Conservation (phyloP, 1,140 invertebrate species). For the Rhopalosiphum padi region DNA sequence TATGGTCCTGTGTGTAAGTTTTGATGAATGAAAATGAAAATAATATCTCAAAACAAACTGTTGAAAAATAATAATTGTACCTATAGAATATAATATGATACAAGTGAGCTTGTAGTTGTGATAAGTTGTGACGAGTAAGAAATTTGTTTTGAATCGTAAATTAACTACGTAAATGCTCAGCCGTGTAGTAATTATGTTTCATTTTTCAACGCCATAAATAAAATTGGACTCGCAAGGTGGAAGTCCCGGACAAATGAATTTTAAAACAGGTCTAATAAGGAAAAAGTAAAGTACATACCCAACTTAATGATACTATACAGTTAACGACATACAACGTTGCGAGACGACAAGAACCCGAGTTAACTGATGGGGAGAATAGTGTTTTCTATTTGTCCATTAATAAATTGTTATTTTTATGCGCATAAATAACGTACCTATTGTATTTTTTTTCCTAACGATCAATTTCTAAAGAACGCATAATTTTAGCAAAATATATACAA, state of each 20-base stretch:
- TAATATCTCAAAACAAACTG: neutral
- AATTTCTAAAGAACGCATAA: neutral
- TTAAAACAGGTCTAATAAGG: slow-evolving; percentile 17
- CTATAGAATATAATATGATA: neutral
- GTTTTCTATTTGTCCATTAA: neutral
- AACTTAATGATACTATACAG: neutral
- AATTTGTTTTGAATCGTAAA: slow-evolving; percentile 17
- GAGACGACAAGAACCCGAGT: neutral
- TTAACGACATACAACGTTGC: neutral
- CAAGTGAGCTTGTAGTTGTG: neutral
- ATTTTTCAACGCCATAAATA: slow-evolving; percentile 23
- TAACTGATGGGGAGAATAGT: neutral
- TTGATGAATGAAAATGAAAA: neutral
- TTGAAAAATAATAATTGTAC: neutral
- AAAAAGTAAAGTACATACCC: slow-evolving; percentile 21
- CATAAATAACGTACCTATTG: neutral
- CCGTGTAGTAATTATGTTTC: neutral
- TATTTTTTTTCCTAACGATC: neutral
- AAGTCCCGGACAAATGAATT: neutral
- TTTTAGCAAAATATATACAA: neutral
- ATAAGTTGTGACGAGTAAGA: neutral
- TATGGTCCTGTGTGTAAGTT: too few species aligned
- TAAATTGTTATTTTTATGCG: neutral
- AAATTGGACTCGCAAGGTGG: neutral
- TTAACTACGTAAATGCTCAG: neutral